These are phyloP conservation scores for Aphaenogaster floridana DNA, from an alignment of 1,140 invertebrate genomes.

Conservation along the genomic window DNA sequence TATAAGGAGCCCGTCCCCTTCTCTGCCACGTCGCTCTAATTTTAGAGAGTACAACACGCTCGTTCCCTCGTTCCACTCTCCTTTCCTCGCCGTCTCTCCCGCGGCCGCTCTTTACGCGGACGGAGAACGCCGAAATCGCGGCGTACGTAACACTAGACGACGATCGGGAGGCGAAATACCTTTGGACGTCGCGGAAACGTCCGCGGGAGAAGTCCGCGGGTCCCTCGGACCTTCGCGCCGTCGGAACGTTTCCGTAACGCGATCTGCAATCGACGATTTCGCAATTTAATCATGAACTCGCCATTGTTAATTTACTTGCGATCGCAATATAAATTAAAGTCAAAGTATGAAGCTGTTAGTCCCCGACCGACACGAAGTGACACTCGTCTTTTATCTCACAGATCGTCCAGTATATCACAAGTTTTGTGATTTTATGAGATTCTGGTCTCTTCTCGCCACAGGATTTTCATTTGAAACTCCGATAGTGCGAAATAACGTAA, in stretches of 20 bases:
- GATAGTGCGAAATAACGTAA: not conserved
- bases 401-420: not conserved
- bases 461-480: not conserved
- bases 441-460: not conserved
- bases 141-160: conserved; percentile 1
- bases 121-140: not conserved
- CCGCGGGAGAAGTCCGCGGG: not conserved
- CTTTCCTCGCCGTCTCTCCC: conserved; percentile 4
- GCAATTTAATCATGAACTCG: not conserved
- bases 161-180: not conserved
- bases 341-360: not conserved
- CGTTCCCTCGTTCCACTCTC: conserved; percentile 56
- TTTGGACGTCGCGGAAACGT: not conserved
- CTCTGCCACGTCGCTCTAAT: conserved; percentile 83
- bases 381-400: not conserved
- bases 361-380: not conserved
- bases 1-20: conserved; percentile 86
- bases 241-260: not conserved
- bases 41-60: conserved; percentile 79
- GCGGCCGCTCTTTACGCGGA: conserved; percentile 7
- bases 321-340: not conserved
- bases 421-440: not conserved
- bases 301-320: conserved; percentile 1
- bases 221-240: not conserved
- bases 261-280: no score